Evolutionary conservation across 53 echinoderm and acorn worm genomes (phyloP), one percentile per base, ranked within the genome.

Genomic region (Luidia sarsii): DNA sequence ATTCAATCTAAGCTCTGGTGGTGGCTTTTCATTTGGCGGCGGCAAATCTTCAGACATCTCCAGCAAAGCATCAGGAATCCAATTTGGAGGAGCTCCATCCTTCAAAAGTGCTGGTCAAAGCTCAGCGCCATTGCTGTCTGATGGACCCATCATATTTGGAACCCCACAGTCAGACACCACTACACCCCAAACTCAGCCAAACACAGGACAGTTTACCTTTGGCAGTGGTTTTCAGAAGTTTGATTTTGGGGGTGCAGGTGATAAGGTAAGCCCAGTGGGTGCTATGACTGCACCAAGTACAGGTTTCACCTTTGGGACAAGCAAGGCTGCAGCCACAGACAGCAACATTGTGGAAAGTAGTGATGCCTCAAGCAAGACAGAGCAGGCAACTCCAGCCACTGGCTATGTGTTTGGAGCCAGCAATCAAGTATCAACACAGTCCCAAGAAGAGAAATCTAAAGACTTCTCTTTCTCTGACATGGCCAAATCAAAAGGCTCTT

Each of bases 191-290:
- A 7, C 45, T 29, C 11, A 48, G 20, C 60, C 31, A 16, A 59
- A 37, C 21, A 19, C 61, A 13, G 41, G 0, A 21, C 55, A 85
- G 50, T 91, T 91, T 39, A 69, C 65, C 65, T 91, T 91, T 65
- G 84, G 84, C 62, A 39, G 52, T 32, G 80, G 65, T 23, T 80
- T 91, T 69, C 88, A 63, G 22, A 84, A 84, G 65, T 91, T 88
- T 65, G 79, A 80, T 13, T 64, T 83, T 64, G 83, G 83, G 48
- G 46, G 52, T 45, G 68, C 64, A 16, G 82, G 50, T 13, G 63
- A 64, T n/a, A 30, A 60, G 18, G 11, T 70, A 37, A 7, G 7
- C 1, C 63, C 50, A 29, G 21, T 45, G 2, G 18, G 20, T 19
- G 34, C n/a, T 13, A 16, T 52, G 4, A 55, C 50, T 3, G 29